Percentiles rank a stretch among this genome's conserved stretches.
Conservation (phyloP, 2,888 invertebrate species). For the Acanthosepion lycidas region DNA sequence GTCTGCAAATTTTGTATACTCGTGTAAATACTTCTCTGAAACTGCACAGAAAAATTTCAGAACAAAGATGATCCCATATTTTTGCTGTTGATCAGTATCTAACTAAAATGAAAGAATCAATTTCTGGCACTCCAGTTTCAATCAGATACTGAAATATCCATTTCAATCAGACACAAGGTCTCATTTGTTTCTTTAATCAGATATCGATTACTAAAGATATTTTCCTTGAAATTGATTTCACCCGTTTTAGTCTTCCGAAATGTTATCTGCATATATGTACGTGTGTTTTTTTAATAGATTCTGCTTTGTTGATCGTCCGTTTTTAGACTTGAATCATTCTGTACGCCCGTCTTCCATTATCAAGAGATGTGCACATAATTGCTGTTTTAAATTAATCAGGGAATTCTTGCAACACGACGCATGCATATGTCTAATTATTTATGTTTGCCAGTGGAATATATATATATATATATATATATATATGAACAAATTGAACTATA, state of each 20-base stretch:
- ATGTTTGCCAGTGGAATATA: too few species aligned
- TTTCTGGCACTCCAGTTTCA: background rate
- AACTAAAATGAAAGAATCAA: background rate
- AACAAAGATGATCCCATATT: too few species aligned
- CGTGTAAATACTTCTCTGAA: too few species aligned
- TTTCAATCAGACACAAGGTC: background rate
- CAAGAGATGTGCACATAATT: too few species aligned
- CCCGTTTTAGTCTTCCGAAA: background rate
- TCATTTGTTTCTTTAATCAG: constrained; percentile 2
- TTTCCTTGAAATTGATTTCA: background rate
- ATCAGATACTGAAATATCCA: constrained; percentile 13
- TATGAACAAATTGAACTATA: background rate
- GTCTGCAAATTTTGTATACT: too few species aligned
- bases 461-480: background rate
- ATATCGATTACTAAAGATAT: background rate
- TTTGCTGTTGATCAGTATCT: background rate
- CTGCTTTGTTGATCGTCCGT: background rate
- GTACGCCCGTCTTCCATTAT: too few species aligned
- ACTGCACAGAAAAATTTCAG: too few species aligned
- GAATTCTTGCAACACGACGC: too few species aligned
- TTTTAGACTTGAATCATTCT: background rate
- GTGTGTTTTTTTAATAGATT: background rate
- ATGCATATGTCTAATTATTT: too few species aligned
- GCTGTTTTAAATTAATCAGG: too few species aligned
- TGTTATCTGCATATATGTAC: background rate